A percentile compares a stretch with the other conserved stretches of the same genome.
Evolutionary conservation across 1,140 invertebrate species (phyloP).

Genomic region (Elymnias hypermnestra): DNA sequence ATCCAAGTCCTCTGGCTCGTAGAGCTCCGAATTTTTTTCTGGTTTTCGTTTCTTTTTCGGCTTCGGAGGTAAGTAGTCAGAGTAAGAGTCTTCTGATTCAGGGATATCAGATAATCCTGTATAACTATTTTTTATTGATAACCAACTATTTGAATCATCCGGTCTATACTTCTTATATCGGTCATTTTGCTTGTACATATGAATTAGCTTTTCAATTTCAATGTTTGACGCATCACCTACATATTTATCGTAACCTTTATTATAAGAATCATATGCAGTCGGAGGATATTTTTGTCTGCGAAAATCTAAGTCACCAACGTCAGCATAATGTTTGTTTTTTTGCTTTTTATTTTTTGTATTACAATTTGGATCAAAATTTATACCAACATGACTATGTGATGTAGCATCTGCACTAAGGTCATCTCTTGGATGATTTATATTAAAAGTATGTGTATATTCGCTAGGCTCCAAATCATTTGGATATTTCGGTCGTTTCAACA

Average conservation of each 20-base stretch:
- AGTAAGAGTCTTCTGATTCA: conserved; percentile 37
- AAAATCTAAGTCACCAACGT: conserved; percentile 38
- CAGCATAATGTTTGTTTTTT: conserved; percentile 38
- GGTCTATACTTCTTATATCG: conserved; percentile 36
- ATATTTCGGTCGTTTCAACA: conserved; percentile 43
- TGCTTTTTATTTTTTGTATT: conserved; percentile 58
- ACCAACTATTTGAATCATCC: conserved; percentile 35
- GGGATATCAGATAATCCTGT: conserved; percentile 39
- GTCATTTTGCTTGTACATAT: conserved; percentile 30
- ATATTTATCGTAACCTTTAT: conserved; percentile 47
- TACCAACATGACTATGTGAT: conserved; percentile 48
- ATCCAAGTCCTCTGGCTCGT: conserved; percentile 43
- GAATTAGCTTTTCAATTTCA: conserved; percentile 41
- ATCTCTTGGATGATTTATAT: conserved; percentile 56
- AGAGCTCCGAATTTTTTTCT: conserved; percentile 40
- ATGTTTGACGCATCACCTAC: conserved; percentile 36
- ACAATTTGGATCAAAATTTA: conserved; percentile 52
- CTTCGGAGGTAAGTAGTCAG: conserved; percentile 41
- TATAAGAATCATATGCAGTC: conserved; percentile 31
- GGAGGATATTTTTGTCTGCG: conserved; percentile 48
- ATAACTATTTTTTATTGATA: conserved; percentile 42
- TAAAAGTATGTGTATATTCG: conserved; percentile 57
- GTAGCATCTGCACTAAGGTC: conserved; percentile 36
- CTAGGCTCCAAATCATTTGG: conserved; percentile 48
- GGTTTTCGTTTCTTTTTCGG: conserved; percentile 58